A percentile compares a stretch with the other conserved stretches of the same genome.
Conservation (phyloP, 2,113 vertebrate genomes). For the Megaptera novaeangliae region DNA sequence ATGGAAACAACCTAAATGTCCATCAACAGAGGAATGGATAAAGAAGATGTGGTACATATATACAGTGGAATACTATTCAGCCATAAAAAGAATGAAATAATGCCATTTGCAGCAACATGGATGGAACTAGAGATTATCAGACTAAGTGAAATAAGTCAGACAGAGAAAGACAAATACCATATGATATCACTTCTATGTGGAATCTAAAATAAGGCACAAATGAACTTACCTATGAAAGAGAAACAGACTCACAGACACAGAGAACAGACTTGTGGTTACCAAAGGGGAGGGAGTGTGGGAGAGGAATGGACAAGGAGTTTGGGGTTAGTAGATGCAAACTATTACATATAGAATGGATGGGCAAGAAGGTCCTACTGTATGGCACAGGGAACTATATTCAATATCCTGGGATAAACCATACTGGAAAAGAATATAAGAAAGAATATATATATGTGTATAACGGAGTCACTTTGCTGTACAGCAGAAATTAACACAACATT, state of each 20-base stretch:
- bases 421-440: neutral
- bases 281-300: neutral
- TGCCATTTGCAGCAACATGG: neutral
- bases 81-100: neutral
- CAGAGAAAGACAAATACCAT: neutral
- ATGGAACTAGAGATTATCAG: neutral
- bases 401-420: neutral
- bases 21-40: neutral
- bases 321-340: neutral
- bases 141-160: neutral
- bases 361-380: neutral
- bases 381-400: neutral
- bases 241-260: neutral
- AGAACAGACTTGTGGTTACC: neutral
- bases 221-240: neutral
- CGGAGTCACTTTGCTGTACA: neutral
- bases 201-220: neutral
- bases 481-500: neutral
- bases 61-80: neutral
- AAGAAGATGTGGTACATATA: neutral
- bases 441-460: neutral
- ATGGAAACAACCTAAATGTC: neutral
- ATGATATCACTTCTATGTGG: neutral
- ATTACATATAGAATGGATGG: neutral
- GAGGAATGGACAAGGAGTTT: neutral